Evolutionary conservation across 2,888 invertebrate genomes (phyloP).

Genomic region (Schizotus pectinicornis): DNA sequence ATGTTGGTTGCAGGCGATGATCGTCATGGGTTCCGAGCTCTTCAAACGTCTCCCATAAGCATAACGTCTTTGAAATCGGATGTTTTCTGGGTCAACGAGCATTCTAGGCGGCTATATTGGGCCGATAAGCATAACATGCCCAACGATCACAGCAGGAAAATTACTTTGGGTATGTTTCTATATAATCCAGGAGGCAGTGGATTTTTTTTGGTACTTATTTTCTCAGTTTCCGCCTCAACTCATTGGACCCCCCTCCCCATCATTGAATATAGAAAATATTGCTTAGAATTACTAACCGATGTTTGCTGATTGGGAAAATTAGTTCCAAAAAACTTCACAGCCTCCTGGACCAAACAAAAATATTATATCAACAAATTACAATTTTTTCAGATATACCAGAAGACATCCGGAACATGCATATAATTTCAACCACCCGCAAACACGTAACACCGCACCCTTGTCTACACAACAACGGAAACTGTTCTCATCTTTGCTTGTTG

Average conservation of each 20-base stretch:
- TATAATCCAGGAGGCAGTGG: too few species aligned
- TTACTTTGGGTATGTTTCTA: slow-evolving; percentile 52
- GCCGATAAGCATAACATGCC: slow-evolving; percentile 60
- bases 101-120: slow-evolving; percentile 67
- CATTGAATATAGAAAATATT: too few species aligned
- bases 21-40: slow-evolving; percentile 53
- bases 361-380: slow-evolving; percentile 2
- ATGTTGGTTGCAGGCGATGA: slow-evolving; percentile 48
- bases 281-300: too few species aligned
- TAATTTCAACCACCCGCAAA: slow-evolving; percentile 60
- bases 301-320: too few species aligned
- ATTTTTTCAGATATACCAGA: slow-evolving; percentile 45
- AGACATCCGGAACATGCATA: slow-evolving; percentile 55
- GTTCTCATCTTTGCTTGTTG: slow-evolving; percentile 77
- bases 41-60: slow-evolving; percentile 60
- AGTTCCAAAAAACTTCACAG: too few species aligned
- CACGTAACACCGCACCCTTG: slow-evolving; percentile 63
- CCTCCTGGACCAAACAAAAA: not conserved
- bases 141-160: slow-evolving; percentile 51
- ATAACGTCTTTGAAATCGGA: slow-evolving; percentile 68
- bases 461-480: slow-evolving; percentile 65
- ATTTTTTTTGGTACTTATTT: too few species aligned
- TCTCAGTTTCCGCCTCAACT: too few species aligned
- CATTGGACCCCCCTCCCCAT: too few species aligned
- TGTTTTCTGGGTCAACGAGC: slow-evolving; percentile 72